Base-by-base conservation (phyloP, 2,113 vertebrate species). In the Puntigrus tetrazona region DNA sequence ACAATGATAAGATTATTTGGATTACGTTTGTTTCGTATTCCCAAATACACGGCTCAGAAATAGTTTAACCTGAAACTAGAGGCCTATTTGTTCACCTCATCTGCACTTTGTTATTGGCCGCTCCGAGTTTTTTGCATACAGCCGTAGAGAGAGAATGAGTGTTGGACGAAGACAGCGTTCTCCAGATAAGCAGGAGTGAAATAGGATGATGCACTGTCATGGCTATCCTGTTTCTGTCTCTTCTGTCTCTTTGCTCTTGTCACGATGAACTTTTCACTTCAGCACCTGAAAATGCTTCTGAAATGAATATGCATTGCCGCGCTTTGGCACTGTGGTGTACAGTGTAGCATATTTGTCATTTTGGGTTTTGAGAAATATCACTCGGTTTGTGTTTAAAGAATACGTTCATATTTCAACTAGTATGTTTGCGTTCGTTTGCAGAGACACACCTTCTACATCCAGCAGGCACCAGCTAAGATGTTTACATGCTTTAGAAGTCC, bases 171-270 rank as follows among this genome's bases (percentile, higher is more conserved):
- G 69, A 43, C n/a, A 59, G 67, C 13, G 2, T 72, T 57, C 50
- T 72, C n/a, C 22, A 72, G 34, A 63, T 76, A 74, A 76, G 72
- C 55, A 75, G 72, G 57, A 72, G 59, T 47, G 78, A 59, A 59
- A 82, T 69, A 10, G 47, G 61, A 76, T 47, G 36, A 72, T 41
- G 45, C 70, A 84, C 61, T 69, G 74, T 85, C 83, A 81, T 88
- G 61, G 73, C 84, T 83, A 83, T 86, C 83, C 88, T 70, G 82
- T 86, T 81, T 84, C 86, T 75, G 74, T 83, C 73, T 67, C 25
- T 41, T 57, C n/a, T n/a, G 74, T 83, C 73, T 67, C 25, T 41
- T 57, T 55, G 43, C 65, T 61, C 78, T 77, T 75, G 82, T 75
- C 75, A 76, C 41, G 63, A 43, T n/a, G n/a, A n/a, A n/a, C n/a